Base-by-base conservation (phyloP, 2,797 vertebrate genomes). In the Megaceryle alcyon region DNA sequence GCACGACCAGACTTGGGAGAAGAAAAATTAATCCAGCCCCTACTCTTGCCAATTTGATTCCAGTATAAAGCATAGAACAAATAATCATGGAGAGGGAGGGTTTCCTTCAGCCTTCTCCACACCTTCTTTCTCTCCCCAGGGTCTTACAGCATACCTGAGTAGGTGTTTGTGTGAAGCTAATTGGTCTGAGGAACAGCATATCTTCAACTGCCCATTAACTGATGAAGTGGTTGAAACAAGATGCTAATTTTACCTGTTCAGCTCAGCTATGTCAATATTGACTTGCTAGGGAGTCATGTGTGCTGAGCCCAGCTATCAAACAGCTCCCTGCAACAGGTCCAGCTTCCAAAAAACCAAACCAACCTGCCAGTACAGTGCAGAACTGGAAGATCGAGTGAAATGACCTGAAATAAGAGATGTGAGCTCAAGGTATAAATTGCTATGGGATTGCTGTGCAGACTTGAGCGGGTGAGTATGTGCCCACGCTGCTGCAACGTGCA, bases 131-230 rank as follows among this genome's bases (percentile, higher is more conserved):
- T 84, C 64, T 86, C 57, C 64, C 51, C 25, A 41, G 70, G 71
- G 71, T 48, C 83, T 82, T 73, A 86, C 72, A 84, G 75, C 39
- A 46, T 59, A 82, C 17, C 61, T 1, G 12, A 69, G 86, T 54
- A 61, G 76, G 65, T 81, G 73, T 91, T 86, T 76, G 82, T 69
- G 59, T 72, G 87, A 77, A 76, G 82, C 61, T 93, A 86, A 89
- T 72, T 94, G 91, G 61, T 63, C 72, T 65, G 69, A 83, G 51
- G 69, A 92, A 6, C 51, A 73, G 31, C 1, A 2, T 7, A 51
- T 31, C 14, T 77, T 88, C 83, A 90, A 11, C 2, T 3, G 64
- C 68, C 33, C 33, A 14, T 35, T 87, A 65, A 89, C 54, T 35
- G 54, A 84, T 70, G 63, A 49, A 72, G 57, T 33, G 53, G 57